Evolutionary conservation across 2,888 invertebrate species (phyloP).

Genomic region (Nomada flava): DNA sequence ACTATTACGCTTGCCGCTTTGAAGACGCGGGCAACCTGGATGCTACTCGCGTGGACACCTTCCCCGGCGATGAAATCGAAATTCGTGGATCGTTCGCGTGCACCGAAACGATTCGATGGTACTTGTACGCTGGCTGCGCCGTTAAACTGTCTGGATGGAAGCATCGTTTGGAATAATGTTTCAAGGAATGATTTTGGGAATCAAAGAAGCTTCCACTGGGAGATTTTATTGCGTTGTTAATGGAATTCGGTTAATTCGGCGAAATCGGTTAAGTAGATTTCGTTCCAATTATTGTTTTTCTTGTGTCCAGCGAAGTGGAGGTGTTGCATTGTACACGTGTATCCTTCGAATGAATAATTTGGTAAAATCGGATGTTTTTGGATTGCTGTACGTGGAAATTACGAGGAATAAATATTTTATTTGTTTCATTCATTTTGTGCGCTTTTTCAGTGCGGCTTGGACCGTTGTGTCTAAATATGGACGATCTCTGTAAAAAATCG

Average conservation of each 20-base stretch:
- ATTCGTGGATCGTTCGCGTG: conserved; percentile 26
- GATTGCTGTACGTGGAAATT: too few relatives aligned
- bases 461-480: too few relatives aligned
- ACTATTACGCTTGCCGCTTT: conserved; percentile 62
- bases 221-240: background rate
- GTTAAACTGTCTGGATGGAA: background rate
- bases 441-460: too few relatives aligned
- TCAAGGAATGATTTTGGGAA: background rate
- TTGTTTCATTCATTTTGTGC: too few relatives aligned
- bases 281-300: too few relatives aligned
- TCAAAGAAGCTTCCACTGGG: background rate
- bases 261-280: too few relatives aligned
- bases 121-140: background rate
- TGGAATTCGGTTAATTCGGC: background rate
- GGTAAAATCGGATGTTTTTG: too few relatives aligned
- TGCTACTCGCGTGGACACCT: conserved; percentile 10
- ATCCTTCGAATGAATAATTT: too few relatives aligned
- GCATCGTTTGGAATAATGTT: background rate
- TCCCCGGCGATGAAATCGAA: conserved; percentile 25
- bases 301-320: too few relatives aligned
- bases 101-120: background rate
- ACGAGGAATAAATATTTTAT: too few relatives aligned
- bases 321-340: too few relatives aligned
- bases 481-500: too few relatives aligned
- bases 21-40: conserved; percentile 19